Conservation (phyloP, 2,113 vertebrate genomes). For the Nymphicus hollandicus region DNA sequence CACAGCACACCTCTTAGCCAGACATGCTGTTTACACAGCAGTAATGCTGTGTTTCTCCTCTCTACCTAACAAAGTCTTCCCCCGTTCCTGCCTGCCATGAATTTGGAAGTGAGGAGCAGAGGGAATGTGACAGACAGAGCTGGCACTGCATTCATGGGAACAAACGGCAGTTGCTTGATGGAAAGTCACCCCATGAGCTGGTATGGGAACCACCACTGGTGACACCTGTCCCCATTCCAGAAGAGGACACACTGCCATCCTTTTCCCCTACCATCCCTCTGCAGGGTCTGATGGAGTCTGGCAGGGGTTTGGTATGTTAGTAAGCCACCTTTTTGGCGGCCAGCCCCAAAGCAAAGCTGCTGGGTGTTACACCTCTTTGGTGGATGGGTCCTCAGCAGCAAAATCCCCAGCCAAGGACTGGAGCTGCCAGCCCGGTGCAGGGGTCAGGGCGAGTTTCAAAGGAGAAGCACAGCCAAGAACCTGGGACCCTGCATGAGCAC, state of each 20-base stretch:
- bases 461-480: fast-evolving
- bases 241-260: not conserved
- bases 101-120: not conserved
- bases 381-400: no score
- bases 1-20: not conserved
- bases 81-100: not conserved
- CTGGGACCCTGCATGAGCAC: fast-evolving
- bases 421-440: fast-evolving
- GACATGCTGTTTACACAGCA: not conserved
- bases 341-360: not conserved
- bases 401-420: fast-evolving
- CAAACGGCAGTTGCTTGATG: not conserved
- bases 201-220: not conserved
- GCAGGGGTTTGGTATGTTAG: not conserved
- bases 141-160: fast-evolving
- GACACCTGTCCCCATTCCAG: fast-evolving
- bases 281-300: not conserved
- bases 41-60: not conserved
- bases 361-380: fast-evolving
- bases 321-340: not conserved
- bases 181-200: fast-evolving
- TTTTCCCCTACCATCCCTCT: fast-evolving
- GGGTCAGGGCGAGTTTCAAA: fast-evolving
- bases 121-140: fast-evolving
- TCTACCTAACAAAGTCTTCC: not conserved